phyloP scores from a whole-genome alignment of 2,888 invertebrate genomes.

The Ectropis crepuscularia region DNA sequence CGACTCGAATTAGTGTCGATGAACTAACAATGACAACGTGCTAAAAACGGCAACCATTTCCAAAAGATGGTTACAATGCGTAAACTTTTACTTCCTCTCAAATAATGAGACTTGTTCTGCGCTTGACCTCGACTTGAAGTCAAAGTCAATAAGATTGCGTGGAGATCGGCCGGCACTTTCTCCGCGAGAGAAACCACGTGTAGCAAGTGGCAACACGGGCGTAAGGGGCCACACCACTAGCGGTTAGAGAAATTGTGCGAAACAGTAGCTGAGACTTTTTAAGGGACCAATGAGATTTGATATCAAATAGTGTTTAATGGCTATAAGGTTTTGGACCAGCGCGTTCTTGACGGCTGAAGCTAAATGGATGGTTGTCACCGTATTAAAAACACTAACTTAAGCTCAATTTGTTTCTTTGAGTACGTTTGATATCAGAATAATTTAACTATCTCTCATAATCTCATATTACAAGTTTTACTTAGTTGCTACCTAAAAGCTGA shows the following conservation, averaged over 20 bases:
- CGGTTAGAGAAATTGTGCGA: slow-evolving; percentile 1
- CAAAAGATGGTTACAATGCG: slow-evolving; percentile 35
- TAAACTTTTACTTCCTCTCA: slow-evolving; percentile 73
- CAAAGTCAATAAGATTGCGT: slow-evolving; percentile 60
- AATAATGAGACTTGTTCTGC: slow-evolving; percentile 70
- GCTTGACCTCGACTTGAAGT: slow-evolving; percentile 67
- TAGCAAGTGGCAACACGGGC: slow-evolving; percentile 31
- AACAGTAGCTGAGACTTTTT: not conserved
- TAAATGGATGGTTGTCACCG: too few relatives aligned
- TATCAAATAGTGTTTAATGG: too few relatives aligned
- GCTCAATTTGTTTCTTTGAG: too few relatives aligned
- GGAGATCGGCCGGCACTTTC: slow-evolving; percentile 57
- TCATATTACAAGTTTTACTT: too few relatives aligned
- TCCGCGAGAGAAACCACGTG: slow-evolving; percentile 48
- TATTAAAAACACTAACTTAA: too few relatives aligned
- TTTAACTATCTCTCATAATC: too few relatives aligned
- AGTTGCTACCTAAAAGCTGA: too few relatives aligned
- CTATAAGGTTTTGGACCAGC: too few relatives aligned
- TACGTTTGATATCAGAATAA: too few relatives aligned
- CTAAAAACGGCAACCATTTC: slow-evolving; percentile 1
- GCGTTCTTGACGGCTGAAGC: too few relatives aligned
- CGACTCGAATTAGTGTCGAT: slow-evolving; percentile 22
- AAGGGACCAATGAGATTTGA: too few relatives aligned
- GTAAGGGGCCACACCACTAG: slow-evolving; percentile 8
- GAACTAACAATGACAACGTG: slow-evolving; percentile 14